Percentiles rank a stretch among this genome's conserved stretches.
Conservation (phyloP, 2,797 vertebrate species). For the Graptemys geographica region DNA sequence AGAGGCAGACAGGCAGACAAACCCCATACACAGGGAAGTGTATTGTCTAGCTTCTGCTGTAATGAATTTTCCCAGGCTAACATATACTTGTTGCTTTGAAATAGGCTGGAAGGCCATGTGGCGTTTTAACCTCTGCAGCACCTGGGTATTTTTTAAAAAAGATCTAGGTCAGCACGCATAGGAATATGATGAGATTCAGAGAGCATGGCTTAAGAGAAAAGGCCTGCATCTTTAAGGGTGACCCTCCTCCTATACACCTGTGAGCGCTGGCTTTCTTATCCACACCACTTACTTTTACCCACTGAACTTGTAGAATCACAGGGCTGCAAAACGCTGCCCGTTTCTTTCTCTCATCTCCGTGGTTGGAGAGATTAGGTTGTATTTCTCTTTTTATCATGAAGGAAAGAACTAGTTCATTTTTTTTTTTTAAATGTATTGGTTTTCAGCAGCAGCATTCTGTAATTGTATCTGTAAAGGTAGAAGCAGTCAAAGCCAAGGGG, state of each 20-base stretch:
- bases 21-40: not conserved
- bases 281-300: not conserved
- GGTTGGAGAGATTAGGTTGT: not conserved
- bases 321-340: rapidly evolving
- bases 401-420: not conserved
- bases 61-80: not conserved
- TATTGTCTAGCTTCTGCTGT: rapidly evolving
- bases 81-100: rapidly evolving
- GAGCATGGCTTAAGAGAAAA: not conserved
- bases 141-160: not conserved
- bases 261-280: too few relatives aligned
- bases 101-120: not conserved
- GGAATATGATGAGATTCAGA: not conserved
- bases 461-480: not conserved
- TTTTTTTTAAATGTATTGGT: not conserved
- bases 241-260: not conserved
- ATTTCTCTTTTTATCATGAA: not conserved
- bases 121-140: not conserved
- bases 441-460: not conserved
- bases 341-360: not conserved
- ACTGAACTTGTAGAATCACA: rapidly evolving
- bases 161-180: not conserved
- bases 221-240: too few relatives aligned
- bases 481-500: not conserved
- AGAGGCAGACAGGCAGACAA: rapidly evolving